Percentiles rank a stretch among this genome's conserved stretches.
Evolutionary conservation across 2,113 vertebrate species (phyloP).

Genomic region (Micronycteris hirsuta): DNA sequence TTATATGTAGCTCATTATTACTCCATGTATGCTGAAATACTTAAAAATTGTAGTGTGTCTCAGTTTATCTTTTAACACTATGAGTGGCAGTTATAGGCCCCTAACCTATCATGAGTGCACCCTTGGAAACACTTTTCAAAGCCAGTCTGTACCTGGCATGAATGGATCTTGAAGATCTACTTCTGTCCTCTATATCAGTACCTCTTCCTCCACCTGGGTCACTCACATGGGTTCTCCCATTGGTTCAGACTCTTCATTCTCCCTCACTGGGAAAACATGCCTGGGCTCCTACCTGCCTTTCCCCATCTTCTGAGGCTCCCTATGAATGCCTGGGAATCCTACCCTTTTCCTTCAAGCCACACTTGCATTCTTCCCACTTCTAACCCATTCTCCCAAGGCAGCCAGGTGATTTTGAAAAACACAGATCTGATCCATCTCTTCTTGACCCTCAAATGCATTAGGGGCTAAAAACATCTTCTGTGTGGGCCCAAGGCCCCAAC

Average conservation of each 20-base stretch:
- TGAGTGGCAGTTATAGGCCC: neutral
- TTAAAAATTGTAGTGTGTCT: neutral
- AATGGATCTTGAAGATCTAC: neutral
- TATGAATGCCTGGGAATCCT: too few relatives aligned
- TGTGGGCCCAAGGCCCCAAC: too few relatives aligned
- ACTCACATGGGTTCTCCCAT: neutral
- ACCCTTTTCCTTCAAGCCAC: neutral
- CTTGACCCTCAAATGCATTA: neutral
- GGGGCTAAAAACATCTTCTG: neutral
- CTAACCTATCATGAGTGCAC: neutral
- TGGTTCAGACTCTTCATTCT: neutral
- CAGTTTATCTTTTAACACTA: neutral
- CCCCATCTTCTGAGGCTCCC: neutral
- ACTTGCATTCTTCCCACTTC: neutral
- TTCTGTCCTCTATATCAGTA: neutral
- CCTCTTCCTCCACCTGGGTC: neutral
- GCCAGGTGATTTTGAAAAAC: neutral
- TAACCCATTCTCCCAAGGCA: neutral
- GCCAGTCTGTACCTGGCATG: neutral
- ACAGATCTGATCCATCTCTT: neutral
- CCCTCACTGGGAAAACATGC: neutral
- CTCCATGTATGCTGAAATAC: neutral
- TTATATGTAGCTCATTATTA: neutral
- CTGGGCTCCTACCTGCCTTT: neutral
- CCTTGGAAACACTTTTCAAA: neutral